phyloP scores from a whole-genome alignment of 2,888 invertebrate genomes.

The Pristionchus arcanus region DNA sequence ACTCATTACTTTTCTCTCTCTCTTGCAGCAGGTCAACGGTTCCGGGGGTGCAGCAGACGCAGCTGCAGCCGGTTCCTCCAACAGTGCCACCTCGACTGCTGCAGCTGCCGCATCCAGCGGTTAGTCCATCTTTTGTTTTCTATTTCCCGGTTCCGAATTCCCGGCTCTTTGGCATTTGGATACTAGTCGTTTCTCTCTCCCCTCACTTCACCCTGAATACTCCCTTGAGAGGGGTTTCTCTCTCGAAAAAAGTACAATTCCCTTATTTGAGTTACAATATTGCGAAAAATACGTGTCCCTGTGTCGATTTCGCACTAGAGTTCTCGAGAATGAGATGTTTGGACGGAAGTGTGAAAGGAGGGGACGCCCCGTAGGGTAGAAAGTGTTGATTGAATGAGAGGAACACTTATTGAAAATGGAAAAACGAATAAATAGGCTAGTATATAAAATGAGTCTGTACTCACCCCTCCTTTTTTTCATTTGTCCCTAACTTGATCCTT shows the following conservation, averaged over 20 bases:
- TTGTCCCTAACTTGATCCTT: background rate
- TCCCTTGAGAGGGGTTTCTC: background rate
- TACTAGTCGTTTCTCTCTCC: background rate
- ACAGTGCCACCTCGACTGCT: constrained; percentile 23
- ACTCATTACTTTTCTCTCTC: background rate
- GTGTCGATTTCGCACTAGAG: background rate
- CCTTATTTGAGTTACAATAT: background rate
- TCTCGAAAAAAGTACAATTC: background rate
- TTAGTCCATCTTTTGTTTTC: background rate
- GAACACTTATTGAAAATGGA: constrained; percentile 21
- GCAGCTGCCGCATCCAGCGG: constrained; percentile 28
- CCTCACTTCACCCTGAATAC: background rate
- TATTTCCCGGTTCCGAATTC: background rate
- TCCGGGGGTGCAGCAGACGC: constrained; percentile 18
- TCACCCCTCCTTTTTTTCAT: background rate
- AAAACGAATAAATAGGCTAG: background rate
- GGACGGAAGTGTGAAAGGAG: background rate
- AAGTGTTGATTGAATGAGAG: background rate
- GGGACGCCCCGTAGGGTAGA: background rate
- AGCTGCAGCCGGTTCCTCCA: constrained; percentile 26
- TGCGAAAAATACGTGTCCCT: background rate
- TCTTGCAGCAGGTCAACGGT: constrained; percentile 24
- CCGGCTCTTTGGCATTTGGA: background rate
- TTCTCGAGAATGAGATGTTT: constrained; percentile 1
- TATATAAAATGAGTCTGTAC: background rate